These are phyloP conservation scores for Lordiphosa mommai DNA, from an alignment of 1,140 invertebrate genomes.

Conservation along the genomic window DNA sequence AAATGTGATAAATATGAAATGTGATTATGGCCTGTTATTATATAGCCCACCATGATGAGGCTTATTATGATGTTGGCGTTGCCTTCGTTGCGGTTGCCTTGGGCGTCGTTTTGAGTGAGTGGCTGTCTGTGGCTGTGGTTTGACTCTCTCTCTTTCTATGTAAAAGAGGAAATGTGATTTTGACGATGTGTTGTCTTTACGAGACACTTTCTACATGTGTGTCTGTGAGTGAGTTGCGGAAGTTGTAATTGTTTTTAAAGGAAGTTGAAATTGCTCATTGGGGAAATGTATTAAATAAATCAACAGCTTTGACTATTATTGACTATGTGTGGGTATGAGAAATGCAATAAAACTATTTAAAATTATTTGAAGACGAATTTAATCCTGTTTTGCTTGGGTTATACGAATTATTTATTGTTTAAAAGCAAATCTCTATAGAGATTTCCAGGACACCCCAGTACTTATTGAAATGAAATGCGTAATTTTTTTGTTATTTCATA, in stretches of 20 bases:
- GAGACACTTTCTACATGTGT: slow-evolving; percentile 13
- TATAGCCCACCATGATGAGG: slow-evolving; percentile 61
- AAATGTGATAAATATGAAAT: slow-evolving; percentile 79
- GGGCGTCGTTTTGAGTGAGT: slow-evolving; percentile 71
- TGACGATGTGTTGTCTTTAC: slow-evolving; percentile 76
- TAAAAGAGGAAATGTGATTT: slow-evolving; percentile 70
- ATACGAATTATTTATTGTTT: no score
- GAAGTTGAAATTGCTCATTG: slow-evolving; percentile 67
- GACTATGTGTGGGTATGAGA: not conserved
- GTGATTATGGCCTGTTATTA: slow-evolving; percentile 75
- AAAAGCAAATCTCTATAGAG: no score
- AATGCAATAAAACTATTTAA: slow-evolving; percentile 9
- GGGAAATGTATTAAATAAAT: slow-evolving; percentile 71
- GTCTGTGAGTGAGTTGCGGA: slow-evolving; percentile 28
- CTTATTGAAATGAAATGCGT: no score
- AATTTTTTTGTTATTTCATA: no score
- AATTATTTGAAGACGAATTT: not conserved
- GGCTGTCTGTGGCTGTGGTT: slow-evolving; percentile 22
- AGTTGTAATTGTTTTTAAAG: slow-evolving; percentile 76
- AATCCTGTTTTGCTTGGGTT: no score
- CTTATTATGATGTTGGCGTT: slow-evolving; percentile 70
- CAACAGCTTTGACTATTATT: slow-evolving; percentile 25
- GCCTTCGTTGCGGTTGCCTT: slow-evolving; percentile 47
- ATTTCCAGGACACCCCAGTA: no score
- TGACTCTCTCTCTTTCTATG: slow-evolving; percentile 5